phyloP scores from a whole-genome alignment of 2,113 vertebrate genomes.

The Sprattus sprattus region DNA sequence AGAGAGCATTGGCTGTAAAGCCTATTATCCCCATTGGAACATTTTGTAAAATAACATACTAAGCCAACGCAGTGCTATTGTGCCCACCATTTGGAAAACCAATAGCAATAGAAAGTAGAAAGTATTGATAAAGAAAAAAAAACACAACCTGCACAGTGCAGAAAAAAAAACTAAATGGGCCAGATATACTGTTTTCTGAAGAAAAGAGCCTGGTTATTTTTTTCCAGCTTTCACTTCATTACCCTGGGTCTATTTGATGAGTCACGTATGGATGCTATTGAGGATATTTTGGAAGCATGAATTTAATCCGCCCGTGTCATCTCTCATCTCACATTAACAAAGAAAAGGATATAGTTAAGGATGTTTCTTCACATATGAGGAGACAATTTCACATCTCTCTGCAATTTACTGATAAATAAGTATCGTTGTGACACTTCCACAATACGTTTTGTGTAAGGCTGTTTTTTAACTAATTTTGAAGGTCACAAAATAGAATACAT shows the following conservation, averaged over 20 bases:
- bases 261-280: neutral
- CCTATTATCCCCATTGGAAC: neutral
- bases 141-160: neutral
- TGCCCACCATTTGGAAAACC: neutral
- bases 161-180: no score
- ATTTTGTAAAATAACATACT: neutral
- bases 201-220: neutral
- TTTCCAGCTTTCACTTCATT: neutral
- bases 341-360: neutral
- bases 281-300: neutral
- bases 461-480: no score
- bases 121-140: no score
- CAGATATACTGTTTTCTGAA: neutral
- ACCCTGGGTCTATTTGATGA: neutral
- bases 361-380: no score
- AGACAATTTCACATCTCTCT: no score
- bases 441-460: no score
- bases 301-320: neutral
- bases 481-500: no score
- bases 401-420: no score
- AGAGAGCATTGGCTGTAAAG: no score
- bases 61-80: neutral
- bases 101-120: neutral
- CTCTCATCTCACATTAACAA: neutral
- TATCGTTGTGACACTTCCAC: no score